phyloP scores from a whole-genome alignment of 1,140 invertebrate genomes.

The Panagrolaimus sp. region DNA sequence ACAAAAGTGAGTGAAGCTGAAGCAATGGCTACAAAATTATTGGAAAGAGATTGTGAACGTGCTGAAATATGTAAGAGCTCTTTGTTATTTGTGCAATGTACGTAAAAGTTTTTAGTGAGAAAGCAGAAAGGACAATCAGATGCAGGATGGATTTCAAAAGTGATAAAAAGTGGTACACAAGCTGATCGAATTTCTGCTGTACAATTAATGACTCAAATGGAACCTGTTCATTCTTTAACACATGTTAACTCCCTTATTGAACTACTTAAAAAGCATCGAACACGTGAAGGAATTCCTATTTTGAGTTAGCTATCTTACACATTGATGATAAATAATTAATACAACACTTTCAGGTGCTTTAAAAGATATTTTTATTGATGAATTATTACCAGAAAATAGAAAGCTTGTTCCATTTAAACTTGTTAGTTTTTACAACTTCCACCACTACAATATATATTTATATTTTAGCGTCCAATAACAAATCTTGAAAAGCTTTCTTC shows the following conservation, averaged over 20 bases:
- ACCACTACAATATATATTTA: slow-evolving; percentile 18
- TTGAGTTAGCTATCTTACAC: slow-evolving; percentile 59
- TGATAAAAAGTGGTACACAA: slow-evolving; percentile 32
- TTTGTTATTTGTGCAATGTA: too few relatives aligned
- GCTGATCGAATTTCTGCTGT: slow-evolving; percentile 78
- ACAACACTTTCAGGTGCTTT: slow-evolving; percentile 62
- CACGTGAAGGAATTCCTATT: slow-evolving; percentile 69
- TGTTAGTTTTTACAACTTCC: slow-evolving; percentile 42
- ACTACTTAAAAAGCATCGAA: slow-evolving; percentile 75
- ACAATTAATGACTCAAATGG: slow-evolving; percentile 75
- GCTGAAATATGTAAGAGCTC: not conserved
- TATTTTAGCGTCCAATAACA: slow-evolving; percentile 64
- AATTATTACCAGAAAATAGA: slow-evolving; percentile 69
- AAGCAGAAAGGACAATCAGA: slow-evolving; percentile 21
- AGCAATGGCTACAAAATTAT: not conserved
- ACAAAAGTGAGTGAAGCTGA: not conserved
- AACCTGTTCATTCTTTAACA: slow-evolving; percentile 72
- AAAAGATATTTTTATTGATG: slow-evolving; percentile 71
- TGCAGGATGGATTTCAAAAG: slow-evolving; percentile 34
- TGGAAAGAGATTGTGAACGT: not conserved
- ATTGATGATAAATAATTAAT: too few relatives aligned
- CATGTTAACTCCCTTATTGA: slow-evolving; percentile 69
- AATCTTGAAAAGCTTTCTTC: slow-evolving; percentile 51
- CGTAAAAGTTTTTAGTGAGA: slow-evolving; percentile 6
- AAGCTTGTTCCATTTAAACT: slow-evolving; percentile 71